Evolutionary conservation across 2,888 invertebrate genomes (phyloP).

Genomic region (Cecidostiba fungosa): DNA sequence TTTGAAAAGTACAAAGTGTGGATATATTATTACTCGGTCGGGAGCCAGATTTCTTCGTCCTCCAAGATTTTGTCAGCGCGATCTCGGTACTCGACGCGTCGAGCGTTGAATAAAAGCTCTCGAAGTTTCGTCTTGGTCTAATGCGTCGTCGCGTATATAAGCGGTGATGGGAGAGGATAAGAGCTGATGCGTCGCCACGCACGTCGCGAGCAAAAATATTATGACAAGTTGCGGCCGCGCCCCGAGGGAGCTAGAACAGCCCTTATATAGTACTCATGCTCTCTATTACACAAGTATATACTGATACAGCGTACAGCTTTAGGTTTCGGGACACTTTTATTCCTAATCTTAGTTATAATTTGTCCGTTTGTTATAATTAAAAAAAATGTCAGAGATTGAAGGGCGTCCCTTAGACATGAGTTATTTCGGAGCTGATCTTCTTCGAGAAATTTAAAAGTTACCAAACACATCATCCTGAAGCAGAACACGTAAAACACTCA

Average conservation of each 20-base stretch:
- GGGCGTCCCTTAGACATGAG: no score
- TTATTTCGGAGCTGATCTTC: no score
- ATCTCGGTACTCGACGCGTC: neutral
- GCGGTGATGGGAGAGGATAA: neutral
- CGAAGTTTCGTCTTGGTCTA: conserved; percentile 11
- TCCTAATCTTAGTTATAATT: neutral
- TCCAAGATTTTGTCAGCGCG: neutral
- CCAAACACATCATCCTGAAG: no score
- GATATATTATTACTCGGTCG: no score
- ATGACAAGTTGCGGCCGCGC: conserved; percentile 32
- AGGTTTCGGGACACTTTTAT: no score
- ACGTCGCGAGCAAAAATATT: conserved; percentile 49
- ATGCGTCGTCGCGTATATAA: neutral
- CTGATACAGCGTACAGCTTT: no score
- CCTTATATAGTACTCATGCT: neutral
- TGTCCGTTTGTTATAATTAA: neutral
- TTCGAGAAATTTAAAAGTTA: no score
- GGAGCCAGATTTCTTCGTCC: neutral
- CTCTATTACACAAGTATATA: neutral
- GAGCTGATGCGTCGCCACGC: no score
- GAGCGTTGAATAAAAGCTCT: neutral
- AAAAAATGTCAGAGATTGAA: no score
- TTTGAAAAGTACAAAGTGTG: no score
- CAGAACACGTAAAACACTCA: no score
- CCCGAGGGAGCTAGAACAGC: neutral